A percentile compares a stretch with the other conserved stretches of the same genome.
Conservation (phyloP, 2,113 vertebrate species). For the Colistium nudipinnis region DNA sequence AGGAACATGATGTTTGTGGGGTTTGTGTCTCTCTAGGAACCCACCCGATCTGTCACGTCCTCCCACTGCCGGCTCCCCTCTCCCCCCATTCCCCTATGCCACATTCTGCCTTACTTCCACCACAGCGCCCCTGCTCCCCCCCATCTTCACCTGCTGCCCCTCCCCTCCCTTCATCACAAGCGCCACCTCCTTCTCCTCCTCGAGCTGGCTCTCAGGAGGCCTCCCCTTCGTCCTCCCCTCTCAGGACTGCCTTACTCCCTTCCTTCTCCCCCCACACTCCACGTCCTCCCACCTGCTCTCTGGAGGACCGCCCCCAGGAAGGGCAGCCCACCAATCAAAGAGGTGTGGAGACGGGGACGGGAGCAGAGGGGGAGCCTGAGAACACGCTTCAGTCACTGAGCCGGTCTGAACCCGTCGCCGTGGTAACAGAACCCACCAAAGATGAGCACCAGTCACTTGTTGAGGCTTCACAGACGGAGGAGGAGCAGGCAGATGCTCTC, state of each 20-base stretch:
- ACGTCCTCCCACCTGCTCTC: background rate
- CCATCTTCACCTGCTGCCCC: background rate
- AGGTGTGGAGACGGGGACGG: background rate
- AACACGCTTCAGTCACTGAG: constrained; percentile 35
- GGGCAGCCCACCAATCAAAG: background rate
- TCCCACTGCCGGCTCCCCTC: background rate
- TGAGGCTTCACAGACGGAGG: constrained; percentile 27
- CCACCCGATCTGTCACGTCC: no score
- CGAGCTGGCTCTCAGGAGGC: constrained; percentile 34
- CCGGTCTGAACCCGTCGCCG: constrained; percentile 3
- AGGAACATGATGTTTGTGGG: no score
- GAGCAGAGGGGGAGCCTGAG: background rate
- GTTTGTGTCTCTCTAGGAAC: no score
- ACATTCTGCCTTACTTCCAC: constrained; percentile 10
- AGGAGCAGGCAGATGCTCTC: background rate
- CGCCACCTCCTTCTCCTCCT: background rate
- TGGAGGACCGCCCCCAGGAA: background rate
- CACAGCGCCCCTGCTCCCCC: background rate
- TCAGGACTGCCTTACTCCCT: constrained; percentile 22
- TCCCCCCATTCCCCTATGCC: background rate
- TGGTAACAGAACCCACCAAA: constrained; percentile 33
- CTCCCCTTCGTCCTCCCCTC: constrained; percentile 1
- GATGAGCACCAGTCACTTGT: constrained; percentile 25
- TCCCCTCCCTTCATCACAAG: background rate
- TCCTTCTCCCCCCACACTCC: background rate